These are phyloP conservation scores for Drosophila mimetica DNA, from an alignment of 2,888 invertebrate species.

Conservation along the genomic window DNA sequence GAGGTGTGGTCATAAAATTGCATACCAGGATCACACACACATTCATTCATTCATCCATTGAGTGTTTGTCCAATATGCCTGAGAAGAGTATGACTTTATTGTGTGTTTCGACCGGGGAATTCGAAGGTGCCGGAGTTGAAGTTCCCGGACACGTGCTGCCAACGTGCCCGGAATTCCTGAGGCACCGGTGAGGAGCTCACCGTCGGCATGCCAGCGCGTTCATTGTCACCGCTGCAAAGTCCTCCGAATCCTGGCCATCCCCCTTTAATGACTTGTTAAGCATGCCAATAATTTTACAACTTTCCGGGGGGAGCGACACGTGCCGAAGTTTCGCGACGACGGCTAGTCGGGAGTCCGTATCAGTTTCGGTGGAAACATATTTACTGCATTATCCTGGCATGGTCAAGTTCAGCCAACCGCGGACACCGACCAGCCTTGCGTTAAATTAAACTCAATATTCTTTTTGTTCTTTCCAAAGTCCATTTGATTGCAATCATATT, in stretches of 20 bases:
- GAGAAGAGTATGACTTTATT: constrained; percentile 49
- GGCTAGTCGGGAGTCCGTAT: constrained; percentile 29
- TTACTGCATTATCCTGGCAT: constrained; percentile 34
- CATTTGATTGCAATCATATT: constrained; percentile 57
- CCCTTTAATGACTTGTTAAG: constrained; percentile 74
- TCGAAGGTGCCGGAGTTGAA: constrained; percentile 37
- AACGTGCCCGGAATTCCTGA: constrained; percentile 82
- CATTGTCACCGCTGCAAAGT: constrained; percentile 46
- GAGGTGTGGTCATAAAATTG: constrained; percentile 65
- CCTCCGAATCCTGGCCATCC: constrained; percentile 9
- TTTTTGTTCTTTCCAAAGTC: constrained; percentile 9
- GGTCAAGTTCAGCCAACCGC: constrained; percentile 69
- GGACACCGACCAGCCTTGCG: constrained; percentile 79
- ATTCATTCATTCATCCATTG: constrained; percentile 5
- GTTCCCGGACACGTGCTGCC: constrained; percentile 80
- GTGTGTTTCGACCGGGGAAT: constrained; percentile 31
- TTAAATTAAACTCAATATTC: constrained; percentile 83
- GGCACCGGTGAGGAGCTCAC: constrained; percentile 49
- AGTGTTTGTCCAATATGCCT: constrained; percentile 52
- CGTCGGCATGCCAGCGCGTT: constrained; percentile 59
- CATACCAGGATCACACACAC: constrained; percentile 61
- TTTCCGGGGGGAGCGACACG: constrained; percentile 64
- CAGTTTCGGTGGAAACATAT: constrained; percentile 19
- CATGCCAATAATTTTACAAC: constrained; percentile 78
- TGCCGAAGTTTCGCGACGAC: constrained; percentile 69